Percentiles rank a stretch among this genome's conserved stretches.
These are phyloP conservation scores for Graphium colonna DNA, from an alignment of 2,888 invertebrate genomes.

Conservation along the genomic window DNA sequence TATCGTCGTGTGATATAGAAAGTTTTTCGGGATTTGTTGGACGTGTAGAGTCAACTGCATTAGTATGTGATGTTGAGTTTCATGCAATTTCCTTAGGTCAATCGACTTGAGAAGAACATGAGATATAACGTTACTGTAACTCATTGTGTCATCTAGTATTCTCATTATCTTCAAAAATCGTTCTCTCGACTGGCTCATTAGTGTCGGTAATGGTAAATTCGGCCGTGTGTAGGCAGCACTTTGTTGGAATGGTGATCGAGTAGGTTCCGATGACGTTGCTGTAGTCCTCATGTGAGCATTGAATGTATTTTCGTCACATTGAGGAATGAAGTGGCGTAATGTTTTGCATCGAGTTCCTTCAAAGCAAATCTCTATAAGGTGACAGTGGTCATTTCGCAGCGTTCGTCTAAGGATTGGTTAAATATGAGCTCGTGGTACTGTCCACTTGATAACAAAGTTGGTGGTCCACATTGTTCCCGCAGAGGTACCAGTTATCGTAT, in stretches of 20 bases:
- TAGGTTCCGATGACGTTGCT: not conserved
- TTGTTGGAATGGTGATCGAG: not conserved
- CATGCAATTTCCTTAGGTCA: not conserved
- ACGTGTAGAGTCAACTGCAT: not conserved
- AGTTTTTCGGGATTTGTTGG: not conserved
- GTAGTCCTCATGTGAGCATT: not conserved
- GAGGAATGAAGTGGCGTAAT: not conserved
- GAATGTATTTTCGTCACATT: not conserved
- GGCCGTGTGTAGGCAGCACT: not conserved
- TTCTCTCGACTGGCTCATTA: not conserved
- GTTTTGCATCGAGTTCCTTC: not conserved
- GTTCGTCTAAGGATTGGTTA: not conserved
- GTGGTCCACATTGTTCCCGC: not conserved
- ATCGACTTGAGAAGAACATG: not conserved
- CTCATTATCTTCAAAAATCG: not conserved
- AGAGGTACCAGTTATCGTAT: not conserved
- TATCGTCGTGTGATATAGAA: not conserved
- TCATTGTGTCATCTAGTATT: not conserved
- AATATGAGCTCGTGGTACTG: not conserved
- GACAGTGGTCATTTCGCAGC: not conserved
- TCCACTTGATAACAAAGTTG: not conserved
- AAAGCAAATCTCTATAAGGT: not conserved
- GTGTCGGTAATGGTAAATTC: not conserved
- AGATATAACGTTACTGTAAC: not conserved
- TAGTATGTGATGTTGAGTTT: not conserved